phyloP scores from a whole-genome alignment of 2,797 vertebrate genomes.

The Chrosomus eos region DNA sequence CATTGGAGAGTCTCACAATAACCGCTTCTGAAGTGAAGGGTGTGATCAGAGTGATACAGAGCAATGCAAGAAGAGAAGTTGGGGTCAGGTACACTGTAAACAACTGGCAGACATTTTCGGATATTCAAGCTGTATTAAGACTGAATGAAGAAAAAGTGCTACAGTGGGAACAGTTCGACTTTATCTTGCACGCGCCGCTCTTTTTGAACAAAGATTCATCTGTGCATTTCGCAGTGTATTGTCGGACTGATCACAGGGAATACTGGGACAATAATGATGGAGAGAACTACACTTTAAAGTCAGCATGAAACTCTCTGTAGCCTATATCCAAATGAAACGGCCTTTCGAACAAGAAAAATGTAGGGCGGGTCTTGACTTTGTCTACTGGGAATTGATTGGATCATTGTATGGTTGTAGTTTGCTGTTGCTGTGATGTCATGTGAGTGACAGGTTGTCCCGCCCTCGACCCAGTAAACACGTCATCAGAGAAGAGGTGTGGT shows the following conservation, averaged over 20 bases:
- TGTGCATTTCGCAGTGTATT: slow-evolving; percentile 79
- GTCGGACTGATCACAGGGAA: slow-evolving; percentile 68
- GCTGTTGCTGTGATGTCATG: neutral
- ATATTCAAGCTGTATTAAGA: slow-evolving; percentile 68
- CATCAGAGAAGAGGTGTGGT: neutral
- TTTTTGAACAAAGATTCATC: slow-evolving; percentile 63
- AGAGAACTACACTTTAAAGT: slow-evolving; percentile 71
- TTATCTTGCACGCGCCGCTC: slow-evolving; percentile 72
- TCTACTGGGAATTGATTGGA: neutral
- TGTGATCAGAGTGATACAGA: slow-evolving; percentile 58
- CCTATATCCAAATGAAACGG: neutral
- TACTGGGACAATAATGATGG: slow-evolving; percentile 82
- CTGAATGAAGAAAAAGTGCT: neutral
- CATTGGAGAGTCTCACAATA: slow-evolving; percentile 72
- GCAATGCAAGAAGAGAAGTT: slow-evolving; percentile 66
- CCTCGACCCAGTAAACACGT: neutral
- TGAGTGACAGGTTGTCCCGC: neutral
- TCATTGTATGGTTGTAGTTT: neutral
- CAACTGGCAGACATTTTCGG: slow-evolving; percentile 80
- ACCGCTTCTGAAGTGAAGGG: slow-evolving; percentile 59
- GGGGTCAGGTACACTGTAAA: slow-evolving; percentile 80
- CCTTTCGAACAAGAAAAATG: neutral
- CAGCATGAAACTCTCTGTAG: neutral
- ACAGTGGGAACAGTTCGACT: slow-evolving; percentile 69
- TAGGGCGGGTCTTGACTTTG: neutral